These are phyloP conservation scores for Conomelus anceps DNA, from an alignment of 2,888 invertebrate species.

Conservation along the genomic window DNA sequence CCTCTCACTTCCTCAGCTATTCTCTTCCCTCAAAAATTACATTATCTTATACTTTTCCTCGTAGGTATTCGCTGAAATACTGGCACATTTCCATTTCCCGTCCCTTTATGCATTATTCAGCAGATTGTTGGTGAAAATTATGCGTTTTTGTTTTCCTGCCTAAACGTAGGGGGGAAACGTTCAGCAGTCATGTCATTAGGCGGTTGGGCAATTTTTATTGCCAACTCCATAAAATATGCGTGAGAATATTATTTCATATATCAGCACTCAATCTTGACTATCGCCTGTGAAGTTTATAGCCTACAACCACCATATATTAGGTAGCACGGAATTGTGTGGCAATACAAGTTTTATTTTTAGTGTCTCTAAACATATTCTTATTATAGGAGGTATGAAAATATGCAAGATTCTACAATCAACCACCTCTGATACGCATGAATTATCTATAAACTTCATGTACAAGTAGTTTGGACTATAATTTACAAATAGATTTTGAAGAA, in stretches of 20 bases:
- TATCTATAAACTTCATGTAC: no score
- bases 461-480: no score
- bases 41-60: not conserved
- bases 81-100: not conserved
- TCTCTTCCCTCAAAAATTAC: not conserved
- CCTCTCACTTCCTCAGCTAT: not conserved
- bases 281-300: no score
- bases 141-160: not conserved
- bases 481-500: no score
- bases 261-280: no score
- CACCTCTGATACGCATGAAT: no score
- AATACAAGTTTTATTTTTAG: no score
- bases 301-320: no score
- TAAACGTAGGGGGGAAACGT: not conserved
- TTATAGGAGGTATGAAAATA: no score
- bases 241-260: not conserved
- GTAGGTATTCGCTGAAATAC: not conserved
- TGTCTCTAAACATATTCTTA: no score
- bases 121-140: not conserved
- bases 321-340: no score
- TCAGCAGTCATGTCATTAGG: not conserved
- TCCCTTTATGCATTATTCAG: not conserved
- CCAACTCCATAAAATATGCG: not conserved
- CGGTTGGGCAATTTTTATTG: not conserved
- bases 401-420: no score